Evolutionary conservation across 2,797 vertebrate species (phyloP).

Genomic region (Onychomys torridus): DNA sequence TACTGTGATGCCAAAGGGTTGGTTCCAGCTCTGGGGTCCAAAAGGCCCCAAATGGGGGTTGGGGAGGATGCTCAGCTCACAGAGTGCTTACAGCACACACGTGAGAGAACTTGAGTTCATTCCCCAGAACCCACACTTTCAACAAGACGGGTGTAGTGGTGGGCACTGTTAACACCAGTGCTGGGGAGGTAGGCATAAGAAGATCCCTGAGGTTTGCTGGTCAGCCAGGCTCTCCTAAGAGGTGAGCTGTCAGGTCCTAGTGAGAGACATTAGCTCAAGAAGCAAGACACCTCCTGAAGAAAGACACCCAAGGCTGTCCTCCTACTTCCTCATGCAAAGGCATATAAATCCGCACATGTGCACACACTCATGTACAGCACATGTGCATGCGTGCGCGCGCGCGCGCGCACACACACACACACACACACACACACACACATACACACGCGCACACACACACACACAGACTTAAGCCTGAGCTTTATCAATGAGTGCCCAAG

Average conservation of each 20-base stretch:
- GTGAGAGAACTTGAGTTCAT: background rate
- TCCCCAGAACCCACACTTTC: background rate
- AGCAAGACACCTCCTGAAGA: background rate
- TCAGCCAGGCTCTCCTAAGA: background rate
- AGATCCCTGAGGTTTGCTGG: background rate
- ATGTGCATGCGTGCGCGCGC: no score
- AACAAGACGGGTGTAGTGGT: background rate
- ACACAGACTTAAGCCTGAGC: background rate
- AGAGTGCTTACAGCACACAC: no score
- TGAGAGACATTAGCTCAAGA: background rate
- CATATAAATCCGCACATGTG: no score
- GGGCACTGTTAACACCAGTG: no score
- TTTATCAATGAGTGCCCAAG: background rate
- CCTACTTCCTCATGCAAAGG: background rate
- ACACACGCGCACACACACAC: background rate
- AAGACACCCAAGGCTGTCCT: background rate
- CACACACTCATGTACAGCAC: no score
- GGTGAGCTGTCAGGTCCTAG: background rate
- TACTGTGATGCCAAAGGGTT: accelerated
- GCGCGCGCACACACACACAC: background rate
- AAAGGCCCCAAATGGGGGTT: background rate
- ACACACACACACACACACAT: background rate
- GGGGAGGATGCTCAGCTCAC: no score
- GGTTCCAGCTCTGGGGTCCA: background rate
- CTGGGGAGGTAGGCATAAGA: background rate